phyloP scores from a whole-genome alignment of 1,140 invertebrate genomes.

The Pachypsylla venusta region DNA sequence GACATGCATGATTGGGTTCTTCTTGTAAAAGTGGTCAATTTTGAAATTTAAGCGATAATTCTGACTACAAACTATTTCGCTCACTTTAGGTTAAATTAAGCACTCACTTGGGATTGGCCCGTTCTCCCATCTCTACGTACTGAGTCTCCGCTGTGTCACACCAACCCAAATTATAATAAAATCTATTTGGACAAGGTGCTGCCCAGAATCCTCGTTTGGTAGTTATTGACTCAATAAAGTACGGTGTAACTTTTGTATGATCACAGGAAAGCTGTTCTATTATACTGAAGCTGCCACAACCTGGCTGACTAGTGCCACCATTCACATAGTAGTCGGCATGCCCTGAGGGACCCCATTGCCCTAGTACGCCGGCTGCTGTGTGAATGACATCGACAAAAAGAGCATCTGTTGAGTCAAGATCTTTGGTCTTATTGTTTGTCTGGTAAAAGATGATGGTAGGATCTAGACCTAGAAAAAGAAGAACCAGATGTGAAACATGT shows the following conservation, averaged over 20 bases:
- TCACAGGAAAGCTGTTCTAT: conserved; percentile 77
- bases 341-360: conserved; percentile 70
- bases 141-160: conserved; percentile 57
- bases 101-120: conserved; percentile 51
- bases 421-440: conserved; percentile 57
- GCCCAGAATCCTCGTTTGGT: conserved; percentile 62
- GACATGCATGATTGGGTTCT: too few relatives aligned
- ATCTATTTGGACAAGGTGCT: conserved; percentile 58
- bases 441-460: conserved; percentile 65
- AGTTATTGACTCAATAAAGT: conserved; percentile 72
- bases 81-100: too few relatives aligned
- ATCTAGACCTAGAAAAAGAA: conserved; percentile 53
- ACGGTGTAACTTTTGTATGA: conserved; percentile 76
- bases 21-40: too few relatives aligned
- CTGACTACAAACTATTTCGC: too few relatives aligned
- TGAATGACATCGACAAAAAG: conserved; percentile 78
- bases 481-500: too few relatives aligned
- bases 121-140: conserved; percentile 69
- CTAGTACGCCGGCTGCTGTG: conserved; percentile 68
- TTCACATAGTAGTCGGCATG: conserved; percentile 85
- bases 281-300: conserved; percentile 59
- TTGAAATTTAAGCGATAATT: too few relatives aligned
- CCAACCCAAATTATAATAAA: conserved; percentile 64
- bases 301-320: conserved; percentile 72
- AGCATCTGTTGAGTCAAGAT: conserved; percentile 69